Evolutionary conservation across 1,140 invertebrate genomes (phyloP), one percentile per base, ranked within the genome.

Genomic region (Augochlora pura): DNA sequence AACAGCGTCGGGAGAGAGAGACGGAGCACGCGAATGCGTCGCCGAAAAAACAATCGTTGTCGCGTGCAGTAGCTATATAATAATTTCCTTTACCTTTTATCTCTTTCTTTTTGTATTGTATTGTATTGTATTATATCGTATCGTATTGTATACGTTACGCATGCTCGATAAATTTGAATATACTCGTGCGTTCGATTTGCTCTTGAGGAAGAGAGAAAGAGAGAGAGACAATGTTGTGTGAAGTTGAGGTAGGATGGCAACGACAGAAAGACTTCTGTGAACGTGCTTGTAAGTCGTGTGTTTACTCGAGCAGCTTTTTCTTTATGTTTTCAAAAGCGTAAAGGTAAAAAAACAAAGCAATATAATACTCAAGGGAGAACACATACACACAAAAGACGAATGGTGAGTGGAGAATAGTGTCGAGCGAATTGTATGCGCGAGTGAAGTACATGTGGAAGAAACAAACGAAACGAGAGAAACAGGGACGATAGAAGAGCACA

Each of bases 31-130:
- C 57, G 16, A 65, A 49, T 38, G 8, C 12, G 59, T 38, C 49
- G 23, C 63, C 63, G 72, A 76, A 73, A 69, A 64, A 27, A 64
- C 38, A 66, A 83, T 81, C 71, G 57, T 81, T 81, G 65, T 64
- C 71, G 76, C 83, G 69, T 85, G 82, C 70, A 62, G 71, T 63
- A 46, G 42, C 42, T 46, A 76, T 52, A 42, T 73, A 59, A 71
- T 80, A 71, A 67, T 84, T 73, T 83, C 73, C 72, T 84, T 85
- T 57, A 23, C 54, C 54, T 71, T n/a, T 70, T 83, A 32, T 32
- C 32, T 32, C 32, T 32, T 74, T 64, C 72, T 76, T 84, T 73
- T 54, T 23, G 54, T 46, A 46, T 46, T 46, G 42, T 46, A 46
- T 46, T 46, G 42, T 46, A 46, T 46, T 46, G 42, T 46, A 46